Evolutionary conservation across 2,113 vertebrate species (phyloP), one percentile per base, ranked within the genome.

Genomic region (Rattus rattus): DNA sequence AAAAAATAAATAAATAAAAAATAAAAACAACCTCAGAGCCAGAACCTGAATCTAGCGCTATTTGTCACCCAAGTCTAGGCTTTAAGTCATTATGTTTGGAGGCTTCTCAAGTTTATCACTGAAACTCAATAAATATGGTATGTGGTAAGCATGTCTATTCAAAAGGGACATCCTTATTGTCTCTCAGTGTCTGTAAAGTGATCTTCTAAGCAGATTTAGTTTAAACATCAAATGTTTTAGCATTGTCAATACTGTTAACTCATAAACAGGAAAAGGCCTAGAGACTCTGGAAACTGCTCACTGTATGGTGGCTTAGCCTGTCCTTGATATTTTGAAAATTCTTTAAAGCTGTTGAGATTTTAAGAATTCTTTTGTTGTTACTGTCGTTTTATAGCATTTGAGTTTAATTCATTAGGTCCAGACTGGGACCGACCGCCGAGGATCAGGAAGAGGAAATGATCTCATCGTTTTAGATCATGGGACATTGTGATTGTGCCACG

Each of bases 261-360:
- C 19, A 89, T 22, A 79, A 77, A 75, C 39, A 95, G 67, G 7
- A 81, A 8, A 30, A 2, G 36, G 16, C 88, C 9, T n/a, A 63
- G 65, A 47, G 22, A 47, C 7, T 47, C 11, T 19, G 7, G 73
- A 43, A 16, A 77, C 52, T 86, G 43, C 43, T 91, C 16, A 88
- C 54, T 22, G 65, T 10, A 30, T 63, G 4, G 24, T 43, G 22
- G 43, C 16, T 92, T 79, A 67, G 5, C 7, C 39, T 92, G 12
- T n/a, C 93, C 17, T 73, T 91, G 54, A 43, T 88, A 87, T 72
- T 92, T 95, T 33, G 22, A 77, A 91, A 72, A 73, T 47, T 91
- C 7, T 90, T 96, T n/a, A 17, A 91, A 84, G 36, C 22, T 79
- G 54, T 2, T 91, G 24, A 43, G 22, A 79, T 73, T 72, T 86